A percentile compares a stretch with the other conserved stretches of the same genome.
Conservation (phyloP, 2,797 vertebrate genomes). For the Anabas testudineus region DNA sequence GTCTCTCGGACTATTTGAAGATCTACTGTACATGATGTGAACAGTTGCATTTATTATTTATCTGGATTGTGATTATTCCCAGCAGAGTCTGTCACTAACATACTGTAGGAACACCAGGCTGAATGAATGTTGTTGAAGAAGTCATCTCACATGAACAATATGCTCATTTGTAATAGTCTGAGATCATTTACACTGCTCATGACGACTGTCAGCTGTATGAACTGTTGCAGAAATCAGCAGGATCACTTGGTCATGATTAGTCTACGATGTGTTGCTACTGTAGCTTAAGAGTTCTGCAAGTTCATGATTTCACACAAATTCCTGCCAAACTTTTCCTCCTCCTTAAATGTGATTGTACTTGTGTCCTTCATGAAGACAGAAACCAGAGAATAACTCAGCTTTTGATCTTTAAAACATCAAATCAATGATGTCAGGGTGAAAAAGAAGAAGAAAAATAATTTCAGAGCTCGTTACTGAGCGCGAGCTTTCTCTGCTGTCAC, state of each 20-base stretch:
- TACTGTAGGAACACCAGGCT: no score
- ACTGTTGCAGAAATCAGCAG: background rate
- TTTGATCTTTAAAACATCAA: slow-evolving; percentile 51
- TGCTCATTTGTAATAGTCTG: no score
- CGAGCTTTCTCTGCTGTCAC: slow-evolving; percentile 12
- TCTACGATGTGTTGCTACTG: background rate
- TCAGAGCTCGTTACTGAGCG: background rate
- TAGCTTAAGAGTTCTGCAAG: background rate
- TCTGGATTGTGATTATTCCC: no score
- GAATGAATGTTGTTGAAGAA: no score
- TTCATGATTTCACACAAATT: background rate
- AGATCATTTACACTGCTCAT: no score
- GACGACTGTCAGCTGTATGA: background rate
- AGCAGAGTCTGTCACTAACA: no score
- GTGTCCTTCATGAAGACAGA: slow-evolving; percentile 20
- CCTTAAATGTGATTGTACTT: background rate
- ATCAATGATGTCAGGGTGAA: slow-evolving; percentile 29
- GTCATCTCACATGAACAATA: no score
- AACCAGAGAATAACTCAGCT: background rate
- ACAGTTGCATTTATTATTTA: no score
- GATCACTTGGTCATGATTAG: background rate
- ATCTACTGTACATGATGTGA: no score
- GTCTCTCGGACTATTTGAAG: no score
- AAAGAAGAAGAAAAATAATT: slow-evolving; percentile 6
- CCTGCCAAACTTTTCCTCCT: background rate